Percentiles rank a stretch among this genome's conserved stretches.
These are phyloP conservation scores for Chinchilla lanigera DNA, from an alignment of 2,113 vertebrate genomes.

Conservation along the genomic window DNA sequence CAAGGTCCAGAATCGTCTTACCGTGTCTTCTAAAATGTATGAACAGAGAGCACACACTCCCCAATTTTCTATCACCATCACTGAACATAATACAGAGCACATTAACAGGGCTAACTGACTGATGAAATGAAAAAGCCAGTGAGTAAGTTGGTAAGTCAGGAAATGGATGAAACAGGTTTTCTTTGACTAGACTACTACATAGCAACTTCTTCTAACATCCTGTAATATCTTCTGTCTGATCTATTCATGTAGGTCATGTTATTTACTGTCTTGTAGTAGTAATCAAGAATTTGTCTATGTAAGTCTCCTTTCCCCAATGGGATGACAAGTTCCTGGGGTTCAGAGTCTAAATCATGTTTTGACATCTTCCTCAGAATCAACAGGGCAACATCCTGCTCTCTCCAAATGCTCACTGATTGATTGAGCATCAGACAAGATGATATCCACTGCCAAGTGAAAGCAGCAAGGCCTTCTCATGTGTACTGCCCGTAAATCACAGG, in stretches of 20 bases:
- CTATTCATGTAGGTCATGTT: background rate
- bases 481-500: background rate
- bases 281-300: slow-evolving; percentile 41
- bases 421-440: background rate
- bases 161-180: background rate
- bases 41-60: background rate
- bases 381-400: background rate
- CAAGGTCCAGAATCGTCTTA: background rate
- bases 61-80: background rate
- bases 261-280: background rate
- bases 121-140: background rate
- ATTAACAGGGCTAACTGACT: background rate
- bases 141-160: background rate
- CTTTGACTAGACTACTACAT: background rate
- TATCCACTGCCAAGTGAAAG: background rate
- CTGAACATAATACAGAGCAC: background rate
- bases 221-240: background rate
- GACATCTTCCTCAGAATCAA: background rate
- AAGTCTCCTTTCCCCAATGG: background rate
- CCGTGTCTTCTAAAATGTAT: background rate
- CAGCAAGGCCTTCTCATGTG: background rate
- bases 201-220: background rate
- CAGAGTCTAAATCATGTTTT: background rate
- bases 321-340: slow-evolving; percentile 7
- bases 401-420: slow-evolving; percentile 15